These are phyloP conservation scores for Oscarella lobularis DNA, from an alignment of 37 sponge, comb jelly and placozoan genomes.

Conservation along the genomic window DNA sequence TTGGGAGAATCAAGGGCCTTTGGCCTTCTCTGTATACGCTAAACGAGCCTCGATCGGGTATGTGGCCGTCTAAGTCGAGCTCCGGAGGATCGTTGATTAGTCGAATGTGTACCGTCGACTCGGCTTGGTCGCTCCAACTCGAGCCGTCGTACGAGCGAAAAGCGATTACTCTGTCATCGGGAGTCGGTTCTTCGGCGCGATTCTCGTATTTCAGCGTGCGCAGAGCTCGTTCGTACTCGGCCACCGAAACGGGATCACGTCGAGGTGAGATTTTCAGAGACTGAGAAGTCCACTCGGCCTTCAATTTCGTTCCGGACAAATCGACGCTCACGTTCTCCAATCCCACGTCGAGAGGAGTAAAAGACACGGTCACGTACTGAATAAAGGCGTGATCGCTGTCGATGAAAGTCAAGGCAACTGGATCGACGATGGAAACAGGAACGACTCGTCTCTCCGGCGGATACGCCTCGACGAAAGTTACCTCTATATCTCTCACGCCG, in stretches of 20 bases:
- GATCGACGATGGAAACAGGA: constrained; percentile 42
- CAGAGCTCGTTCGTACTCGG: constrained; percentile 40
- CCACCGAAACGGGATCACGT: neutral
- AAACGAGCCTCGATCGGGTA: constrained; percentile 1
- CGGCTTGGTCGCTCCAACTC: neutral
- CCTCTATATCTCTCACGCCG: constrained; percentile 7
- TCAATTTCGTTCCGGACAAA: constrained; percentile 34
- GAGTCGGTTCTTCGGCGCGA: constrained; percentile 53
- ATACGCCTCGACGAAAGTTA: constrained; percentile 46
- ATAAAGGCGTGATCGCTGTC: constrained; percentile 60
- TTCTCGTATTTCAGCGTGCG: constrained; percentile 56
- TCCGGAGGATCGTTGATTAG: constrained; percentile 78
- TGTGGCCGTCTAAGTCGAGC: constrained; percentile 28
- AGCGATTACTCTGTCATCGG: constrained; percentile 15
- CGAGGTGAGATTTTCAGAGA: constrained; percentile 12
- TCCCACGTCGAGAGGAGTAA: constrained; percentile 21
- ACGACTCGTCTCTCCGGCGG: constrained; percentile 41
- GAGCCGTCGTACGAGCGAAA: constrained; percentile 31
- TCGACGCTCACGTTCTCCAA: constrained; percentile 31
- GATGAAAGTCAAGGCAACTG: constrained; percentile 13
- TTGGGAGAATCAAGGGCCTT: constrained; percentile 9
- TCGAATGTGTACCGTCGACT: constrained; percentile 18
- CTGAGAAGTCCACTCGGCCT: neutral
- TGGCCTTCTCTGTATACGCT: constrained; percentile 53
- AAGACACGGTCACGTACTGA: constrained; percentile 15